Conservation (phyloP, 1,140 invertebrate genomes). For the Planococcus citri region DNA sequence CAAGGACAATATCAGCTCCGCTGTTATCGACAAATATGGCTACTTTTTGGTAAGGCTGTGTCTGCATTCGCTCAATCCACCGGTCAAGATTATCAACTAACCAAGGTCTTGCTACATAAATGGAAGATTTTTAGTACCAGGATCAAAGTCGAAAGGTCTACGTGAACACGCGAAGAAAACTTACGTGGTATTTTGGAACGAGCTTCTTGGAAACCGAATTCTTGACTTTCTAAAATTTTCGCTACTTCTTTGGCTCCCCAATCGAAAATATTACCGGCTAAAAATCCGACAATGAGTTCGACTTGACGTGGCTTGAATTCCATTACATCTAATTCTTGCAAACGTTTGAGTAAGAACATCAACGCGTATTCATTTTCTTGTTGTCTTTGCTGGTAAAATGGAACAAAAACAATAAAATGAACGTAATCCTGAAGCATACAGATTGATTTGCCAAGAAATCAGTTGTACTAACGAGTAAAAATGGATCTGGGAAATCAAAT, state of each 20-base stretch:
- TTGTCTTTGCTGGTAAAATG: constrained; percentile 47
- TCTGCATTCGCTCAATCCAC: constrained; percentile 62
- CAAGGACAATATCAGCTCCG: constrained; percentile 84
- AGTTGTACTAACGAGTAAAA: constrained; percentile 45
- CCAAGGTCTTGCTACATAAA: constrained; percentile 67
- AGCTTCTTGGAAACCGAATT: constrained; percentile 72
- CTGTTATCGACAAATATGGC: constrained; percentile 94
- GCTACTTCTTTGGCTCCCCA: constrained; percentile 87
- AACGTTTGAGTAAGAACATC: constrained; percentile 37
- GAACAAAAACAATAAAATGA: background rate
- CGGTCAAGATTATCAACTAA: constrained; percentile 72
- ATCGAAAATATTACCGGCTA: constrained; percentile 89
- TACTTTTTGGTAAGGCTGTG: constrained; percentile 64
- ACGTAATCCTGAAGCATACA: no score
- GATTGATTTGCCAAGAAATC: no score
- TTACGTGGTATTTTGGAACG: constrained; percentile 53
- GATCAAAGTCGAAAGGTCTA: no score
- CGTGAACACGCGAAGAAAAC: no score
- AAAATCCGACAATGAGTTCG: constrained; percentile 44
- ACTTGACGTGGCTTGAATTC: constrained; percentile 40
- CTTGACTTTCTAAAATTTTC: constrained; percentile 58
- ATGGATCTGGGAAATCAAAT: constrained; percentile 87
- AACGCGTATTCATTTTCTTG: constrained; percentile 53
- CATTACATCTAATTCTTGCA: constrained; percentile 43
- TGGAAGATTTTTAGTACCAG: no score